Base-by-base conservation (phyloP, 1,140 invertebrate species). In the Drosophila pallidifrons region DNA sequence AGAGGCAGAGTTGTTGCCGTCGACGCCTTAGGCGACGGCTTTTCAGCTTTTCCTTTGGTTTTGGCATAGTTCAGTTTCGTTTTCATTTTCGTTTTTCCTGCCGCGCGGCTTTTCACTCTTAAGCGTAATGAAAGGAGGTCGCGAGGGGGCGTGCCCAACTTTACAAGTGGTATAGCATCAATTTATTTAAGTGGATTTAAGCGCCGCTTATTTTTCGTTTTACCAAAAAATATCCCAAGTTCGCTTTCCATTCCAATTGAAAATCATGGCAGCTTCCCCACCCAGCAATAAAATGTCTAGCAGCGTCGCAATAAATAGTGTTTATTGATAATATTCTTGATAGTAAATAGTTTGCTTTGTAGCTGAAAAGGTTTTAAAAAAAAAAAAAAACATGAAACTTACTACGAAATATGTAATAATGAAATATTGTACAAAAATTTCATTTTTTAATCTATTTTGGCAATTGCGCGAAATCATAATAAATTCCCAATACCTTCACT, bases 141-240 rank as follows among this genome's bases (percentile, higher is more conserved):
- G 6, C 52, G 0, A 38, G 45, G 47, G 45, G 20, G 20, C 20
- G 60, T 51, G 8, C 49, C 65, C 67, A 82, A 80, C 59, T 80
- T 77, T 66, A 66, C 65, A 70, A 88, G 85, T 77, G 70, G 73
- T 79, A 79, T 72, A 74, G 80, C 85, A 75, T 83, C 83, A 88
- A 88, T 88, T 89, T 88, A 88, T 88, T 88, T 89, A 88, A 88
- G 85, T 88, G 81, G 85, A 85, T 83, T 79, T 58, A 69, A 68
- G 67, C 70, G 43, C 58, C 43, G 38, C 85, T 80, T 73, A 86
- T 71, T 77, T 88, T 77, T 68, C 49, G 43, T 60, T 80, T 65
- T 51, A 38, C 38, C 52, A 49, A 66, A 69, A 49, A 66, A 69
- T 68, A 61, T 60, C 16, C n/a, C 28, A 45, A 15, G 35, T 16